phyloP scores from a whole-genome alignment of 2,797 vertebrate genomes.

The Sandelia bainsii region DNA sequence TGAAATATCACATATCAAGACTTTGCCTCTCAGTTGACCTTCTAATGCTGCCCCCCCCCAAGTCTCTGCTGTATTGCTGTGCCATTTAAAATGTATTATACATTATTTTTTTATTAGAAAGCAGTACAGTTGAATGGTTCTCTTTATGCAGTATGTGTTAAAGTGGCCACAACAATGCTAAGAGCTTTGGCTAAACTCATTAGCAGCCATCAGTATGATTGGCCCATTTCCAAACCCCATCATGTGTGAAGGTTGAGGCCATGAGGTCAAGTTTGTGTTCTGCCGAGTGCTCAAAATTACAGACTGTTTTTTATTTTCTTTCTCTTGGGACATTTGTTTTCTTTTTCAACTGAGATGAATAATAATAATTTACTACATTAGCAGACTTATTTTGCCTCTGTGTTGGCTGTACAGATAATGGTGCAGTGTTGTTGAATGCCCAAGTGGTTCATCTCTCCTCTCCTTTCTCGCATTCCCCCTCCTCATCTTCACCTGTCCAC shows the following conservation, averaged over 20 bases:
- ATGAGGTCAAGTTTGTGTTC: slow-evolving; percentile 67
- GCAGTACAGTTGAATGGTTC: slow-evolving; percentile 57
- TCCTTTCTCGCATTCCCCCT: slow-evolving; percentile 54
- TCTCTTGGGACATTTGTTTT: slow-evolving; percentile 33
- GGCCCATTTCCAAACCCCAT: slow-evolving; percentile 75
- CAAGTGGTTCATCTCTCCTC: slow-evolving; percentile 51
- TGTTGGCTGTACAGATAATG: slow-evolving; percentile 55
- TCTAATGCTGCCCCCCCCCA: slow-evolving; percentile 52
- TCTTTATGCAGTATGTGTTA: slow-evolving; percentile 56
- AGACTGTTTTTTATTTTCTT: slow-evolving; percentile 8
- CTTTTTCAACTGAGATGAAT: slow-evolving; percentile 49
- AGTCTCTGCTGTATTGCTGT: slow-evolving; percentile 50
- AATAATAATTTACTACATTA: slow-evolving; percentile 65
- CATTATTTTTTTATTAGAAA: slow-evolving; percentile 64
- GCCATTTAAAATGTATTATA: slow-evolving; percentile 72
- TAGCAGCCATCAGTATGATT: slow-evolving; percentile 74
- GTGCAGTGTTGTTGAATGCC: slow-evolving; percentile 64
- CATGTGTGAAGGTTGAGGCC: slow-evolving; percentile 80
- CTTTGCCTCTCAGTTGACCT: slow-evolving; percentile 76
- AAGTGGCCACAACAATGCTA: slow-evolving; percentile 61
- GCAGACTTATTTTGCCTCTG: slow-evolving; percentile 59
- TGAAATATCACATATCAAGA: slow-evolving; percentile 77
- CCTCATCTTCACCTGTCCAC: slow-evolving; percentile 62
- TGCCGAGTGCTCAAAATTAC: slow-evolving; percentile 63
- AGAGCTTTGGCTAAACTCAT: slow-evolving; percentile 65